Base-by-base conservation (phyloP, 2,797 vertebrate genomes). In the Pipistrellus pipistrellus region DNA sequence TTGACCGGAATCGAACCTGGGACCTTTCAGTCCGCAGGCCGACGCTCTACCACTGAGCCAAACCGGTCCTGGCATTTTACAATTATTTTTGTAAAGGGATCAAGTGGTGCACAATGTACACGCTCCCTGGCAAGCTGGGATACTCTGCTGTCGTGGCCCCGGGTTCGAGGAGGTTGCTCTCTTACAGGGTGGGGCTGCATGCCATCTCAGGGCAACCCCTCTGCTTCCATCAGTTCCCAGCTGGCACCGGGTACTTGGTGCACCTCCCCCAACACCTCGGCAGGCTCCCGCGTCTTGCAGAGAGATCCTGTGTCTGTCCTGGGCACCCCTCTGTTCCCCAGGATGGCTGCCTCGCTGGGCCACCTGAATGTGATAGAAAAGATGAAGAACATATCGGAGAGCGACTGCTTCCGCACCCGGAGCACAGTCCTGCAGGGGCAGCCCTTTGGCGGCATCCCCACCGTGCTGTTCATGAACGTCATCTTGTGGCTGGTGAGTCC, bases 371-470 rank as follows among this genome's bases (percentile, higher is more conserved):
- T 98, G 88, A 92, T 98, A 91, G 97, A 98, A 0, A 14, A 95
- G 0, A 17, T 97, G 0, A 96, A 27, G 85, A 99, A 99, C 98
- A 44, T 44, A 11, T 44, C 44, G 44, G 44, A 9, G 44, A 98
- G 99, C 2, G 98, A 98, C 71, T 99, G 99, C 95, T 99, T 99
- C 97, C 99, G 98, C 75, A 99, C 99, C 25, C 99, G 59, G 96
- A 99, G 98, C 98, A 99, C 99, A 0, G 99, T 99, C 86, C 99
- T 99, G 76, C 99, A 99, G 97, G 99, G 99, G 11, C 98, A 99
- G 97, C 99, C 99, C 0, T 99, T 99, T 0, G 99, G 99, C 0
- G 99, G 99, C 0, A 98, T 99, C 82, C 99, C 99, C 94, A 99
- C 99, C 0, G 99, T 99, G 88, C 99, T 99, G 0, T 84, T 98